Conservation (phyloP, 2,113 vertebrate genomes). For the Rhinolophus sinicus region DNA sequence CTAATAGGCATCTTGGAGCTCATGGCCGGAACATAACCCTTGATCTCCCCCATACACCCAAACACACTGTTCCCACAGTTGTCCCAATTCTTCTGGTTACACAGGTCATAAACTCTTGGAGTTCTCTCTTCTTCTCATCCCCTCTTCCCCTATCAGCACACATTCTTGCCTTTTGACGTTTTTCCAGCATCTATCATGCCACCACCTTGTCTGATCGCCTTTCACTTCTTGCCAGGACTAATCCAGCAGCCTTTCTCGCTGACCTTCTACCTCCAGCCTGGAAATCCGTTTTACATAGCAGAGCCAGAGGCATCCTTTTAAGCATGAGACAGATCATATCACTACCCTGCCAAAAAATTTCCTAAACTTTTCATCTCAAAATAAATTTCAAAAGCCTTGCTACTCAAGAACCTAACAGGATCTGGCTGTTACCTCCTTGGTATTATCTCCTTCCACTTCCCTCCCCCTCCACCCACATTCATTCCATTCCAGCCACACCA, state of each 20-base stretch:
- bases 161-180: background rate
- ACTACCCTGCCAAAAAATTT: background rate
- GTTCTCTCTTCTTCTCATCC: background rate
- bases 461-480: too few relatives aligned
- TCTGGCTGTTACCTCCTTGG: background rate
- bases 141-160: background rate
- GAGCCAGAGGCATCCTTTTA: background rate
- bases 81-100: background rate
- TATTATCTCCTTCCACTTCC: background rate
- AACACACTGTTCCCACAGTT: background rate
- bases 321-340: background rate
- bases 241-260: background rate
- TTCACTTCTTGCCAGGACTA: background rate
- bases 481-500: background rate
- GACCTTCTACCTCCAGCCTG: background rate
- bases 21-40: background rate
- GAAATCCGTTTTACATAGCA: background rate
- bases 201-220: background rate
- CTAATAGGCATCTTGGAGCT: background rate
- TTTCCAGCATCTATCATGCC: background rate
- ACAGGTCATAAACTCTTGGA: background rate
- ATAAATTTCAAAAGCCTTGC: background rate
- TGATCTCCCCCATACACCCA: background rate
- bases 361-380: constrained; percentile 11
- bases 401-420: background rate